phyloP scores from a whole-genome alignment of 2,113 vertebrate genomes.

The Cnemophilus loriae region DNA sequence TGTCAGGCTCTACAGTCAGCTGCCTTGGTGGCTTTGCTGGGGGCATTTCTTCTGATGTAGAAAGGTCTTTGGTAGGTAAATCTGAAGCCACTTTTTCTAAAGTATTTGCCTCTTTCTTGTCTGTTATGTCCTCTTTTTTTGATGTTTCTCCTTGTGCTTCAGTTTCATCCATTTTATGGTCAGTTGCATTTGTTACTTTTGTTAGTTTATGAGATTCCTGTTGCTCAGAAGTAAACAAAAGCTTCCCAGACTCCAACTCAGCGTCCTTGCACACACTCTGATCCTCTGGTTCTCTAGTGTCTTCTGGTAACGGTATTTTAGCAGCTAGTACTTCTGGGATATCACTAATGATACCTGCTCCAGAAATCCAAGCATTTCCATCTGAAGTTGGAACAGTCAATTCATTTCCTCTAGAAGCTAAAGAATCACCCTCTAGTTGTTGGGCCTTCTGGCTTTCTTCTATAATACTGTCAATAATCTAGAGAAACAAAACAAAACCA shows the following conservation, averaged over 20 bases:
- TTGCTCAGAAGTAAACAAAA: constrained; percentile 53
- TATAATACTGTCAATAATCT: constrained; percentile 98
- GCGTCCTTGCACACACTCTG: constrained; percentile 21
- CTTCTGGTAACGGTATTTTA: constrained; percentile 47
- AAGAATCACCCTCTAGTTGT: constrained; percentile 74
- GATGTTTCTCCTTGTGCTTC: background rate
- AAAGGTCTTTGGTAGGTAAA: constrained; percentile 67
- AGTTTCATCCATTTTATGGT: constrained; percentile 33
- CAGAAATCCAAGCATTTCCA: constrained; percentile 43
- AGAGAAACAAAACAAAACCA: background rate
- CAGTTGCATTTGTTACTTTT: constrained; percentile 28
- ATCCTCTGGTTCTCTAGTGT: background rate
- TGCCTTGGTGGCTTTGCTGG: constrained; percentile 89
- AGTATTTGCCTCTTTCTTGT: constrained; percentile 70
- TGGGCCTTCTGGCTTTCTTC: constrained; percentile 89
- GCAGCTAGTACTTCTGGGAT: constrained; percentile 62
- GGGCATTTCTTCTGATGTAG: constrained; percentile 65
- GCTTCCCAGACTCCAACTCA: constrained; percentile 33
- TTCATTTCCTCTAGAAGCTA: constrained; percentile 53
- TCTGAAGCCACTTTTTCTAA: constrained; percentile 72
- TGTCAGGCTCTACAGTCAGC: constrained; percentile 89
- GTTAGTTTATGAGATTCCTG: background rate
- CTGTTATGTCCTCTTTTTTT: constrained; percentile 36
- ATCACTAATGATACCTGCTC: constrained; percentile 44
- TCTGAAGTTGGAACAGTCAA: constrained; percentile 37